phyloP scores from a whole-genome alignment of 2,113 vertebrate species.

The Eira barbara region DNA sequence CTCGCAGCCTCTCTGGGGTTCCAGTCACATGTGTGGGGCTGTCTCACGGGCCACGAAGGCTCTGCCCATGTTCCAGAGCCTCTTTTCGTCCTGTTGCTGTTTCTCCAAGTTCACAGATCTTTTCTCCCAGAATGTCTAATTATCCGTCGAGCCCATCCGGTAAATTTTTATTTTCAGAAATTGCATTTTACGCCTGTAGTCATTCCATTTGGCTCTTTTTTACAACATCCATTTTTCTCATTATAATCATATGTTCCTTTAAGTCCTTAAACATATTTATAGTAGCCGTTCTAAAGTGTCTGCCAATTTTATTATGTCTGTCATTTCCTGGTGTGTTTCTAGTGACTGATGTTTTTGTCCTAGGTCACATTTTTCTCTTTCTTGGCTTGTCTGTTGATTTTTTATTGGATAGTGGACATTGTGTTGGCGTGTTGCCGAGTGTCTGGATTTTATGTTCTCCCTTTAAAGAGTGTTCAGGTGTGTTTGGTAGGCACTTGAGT shows the following conservation, averaged over 20 bases:
- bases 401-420: background rate
- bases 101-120: background rate
- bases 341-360: background rate
- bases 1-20: background rate
- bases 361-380: background rate
- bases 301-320: background rate
- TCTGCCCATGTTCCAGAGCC: background rate
- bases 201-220: background rate
- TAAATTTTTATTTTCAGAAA: background rate
- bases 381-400: background rate
- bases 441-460: background rate
- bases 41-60: background rate
- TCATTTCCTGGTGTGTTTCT: background rate
- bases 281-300: background rate
- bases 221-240: background rate
- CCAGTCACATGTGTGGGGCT: rapidly evolving
- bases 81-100: background rate
- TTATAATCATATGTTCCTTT: background rate
- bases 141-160: background rate
- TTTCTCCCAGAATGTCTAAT: background rate
- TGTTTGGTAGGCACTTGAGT: background rate
- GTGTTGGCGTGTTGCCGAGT: background rate
- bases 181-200: background rate
- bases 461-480: background rate
- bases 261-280: background rate